Evolutionary conservation across 2,797 vertebrate species (phyloP).

Genomic region (Tarsius wallacei): DNA sequence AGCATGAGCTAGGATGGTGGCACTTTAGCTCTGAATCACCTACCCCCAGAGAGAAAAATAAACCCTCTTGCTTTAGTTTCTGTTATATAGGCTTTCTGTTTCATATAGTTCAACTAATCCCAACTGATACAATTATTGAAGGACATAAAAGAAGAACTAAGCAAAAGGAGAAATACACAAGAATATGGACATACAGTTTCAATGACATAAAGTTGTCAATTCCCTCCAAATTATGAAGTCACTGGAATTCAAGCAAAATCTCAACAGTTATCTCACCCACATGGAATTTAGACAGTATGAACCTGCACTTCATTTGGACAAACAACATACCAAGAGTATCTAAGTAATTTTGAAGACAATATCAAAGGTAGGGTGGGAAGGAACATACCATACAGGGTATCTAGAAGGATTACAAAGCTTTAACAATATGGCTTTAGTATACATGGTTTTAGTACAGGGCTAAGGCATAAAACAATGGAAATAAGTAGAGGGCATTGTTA

Average conservation of each 20-base stretch:
- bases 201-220: background rate
- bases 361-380: background rate
- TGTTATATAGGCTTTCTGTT: background rate
- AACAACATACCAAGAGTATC: background rate
- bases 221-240: background rate
- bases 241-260: background rate
- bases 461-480: background rate
- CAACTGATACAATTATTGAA: background rate
- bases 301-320: background rate
- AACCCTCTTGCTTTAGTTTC: background rate
- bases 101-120: background rate
- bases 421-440: background rate
- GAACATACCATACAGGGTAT: background rate
- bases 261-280: background rate
- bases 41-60: background rate
- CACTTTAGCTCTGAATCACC: background rate
- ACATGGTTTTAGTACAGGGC: background rate
- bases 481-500: background rate
- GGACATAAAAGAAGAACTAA: background rate
- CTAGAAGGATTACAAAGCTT: background rate
- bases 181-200: background rate
- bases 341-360: background rate
- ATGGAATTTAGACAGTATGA: background rate
- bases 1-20: no score
- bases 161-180: background rate